Percentiles rank a stretch among this genome's conserved stretches.
phyloP scores from a whole-genome alignment of 2,888 invertebrate genomes.

The Campopleginae sp. region DNA sequence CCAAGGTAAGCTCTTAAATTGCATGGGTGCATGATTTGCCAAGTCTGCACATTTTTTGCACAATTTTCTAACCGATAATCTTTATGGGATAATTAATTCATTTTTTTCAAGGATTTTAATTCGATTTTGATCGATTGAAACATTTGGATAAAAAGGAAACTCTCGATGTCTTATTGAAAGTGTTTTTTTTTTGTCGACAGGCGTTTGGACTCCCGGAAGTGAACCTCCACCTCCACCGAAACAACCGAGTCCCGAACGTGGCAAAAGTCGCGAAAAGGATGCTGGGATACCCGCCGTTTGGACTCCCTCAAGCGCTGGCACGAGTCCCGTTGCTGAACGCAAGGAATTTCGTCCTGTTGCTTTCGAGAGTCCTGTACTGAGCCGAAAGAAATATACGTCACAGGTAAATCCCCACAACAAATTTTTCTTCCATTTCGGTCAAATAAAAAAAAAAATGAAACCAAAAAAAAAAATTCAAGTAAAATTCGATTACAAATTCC shows the following conservation, averaged over 20 bases:
- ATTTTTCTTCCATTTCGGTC: background rate
- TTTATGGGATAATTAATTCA: background rate
- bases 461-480: background rate
- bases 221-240: conserved; percentile 81
- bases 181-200: conserved; percentile 77
- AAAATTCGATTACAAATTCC: no score
- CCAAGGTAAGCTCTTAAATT: background rate
- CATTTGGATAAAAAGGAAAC: no score
- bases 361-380: conserved; percentile 89
- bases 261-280: conserved; percentile 85
- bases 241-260: conserved; percentile 83
- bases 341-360: conserved; percentile 93
- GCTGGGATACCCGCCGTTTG: conserved; percentile 90
- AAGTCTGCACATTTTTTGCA: background rate
- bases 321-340: conserved; percentile 90
- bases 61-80: background rate
- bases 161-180: no score
- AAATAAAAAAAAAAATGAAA: background rate
- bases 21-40: conserved; percentile 15
- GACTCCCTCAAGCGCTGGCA: conserved; percentile 90
- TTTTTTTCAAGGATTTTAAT: background rate
- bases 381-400: conserved; percentile 85
- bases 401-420: conserved; percentile 75
- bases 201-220: conserved; percentile 88
- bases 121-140: no score